These are phyloP conservation scores for Suillia variegata DNA, from an alignment of 2,888 invertebrate species.

Conservation along the genomic window DNA sequence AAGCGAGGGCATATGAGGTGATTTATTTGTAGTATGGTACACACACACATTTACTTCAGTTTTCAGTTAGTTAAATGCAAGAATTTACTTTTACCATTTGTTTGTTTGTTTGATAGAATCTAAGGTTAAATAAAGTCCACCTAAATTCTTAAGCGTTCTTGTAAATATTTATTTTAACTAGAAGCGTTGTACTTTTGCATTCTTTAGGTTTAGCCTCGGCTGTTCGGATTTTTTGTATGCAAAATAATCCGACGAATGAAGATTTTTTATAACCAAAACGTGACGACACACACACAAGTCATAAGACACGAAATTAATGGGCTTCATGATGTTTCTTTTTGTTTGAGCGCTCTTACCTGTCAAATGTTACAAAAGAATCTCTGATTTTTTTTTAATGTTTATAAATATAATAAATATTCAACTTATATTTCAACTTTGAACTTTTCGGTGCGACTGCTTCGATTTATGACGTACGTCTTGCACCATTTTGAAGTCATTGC, in stretches of 20 bases:
- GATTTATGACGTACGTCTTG: no score
- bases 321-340: not conserved
- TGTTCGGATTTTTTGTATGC: no score
- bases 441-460: constrained; percentile 7
- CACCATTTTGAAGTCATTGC: not conserved
- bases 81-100: no score
- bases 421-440: constrained; percentile 21
- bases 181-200: not conserved
- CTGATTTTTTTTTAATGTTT: not conserved
- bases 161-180: no score
- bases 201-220: not conserved
- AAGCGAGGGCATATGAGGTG: no score
- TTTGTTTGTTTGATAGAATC: no score
- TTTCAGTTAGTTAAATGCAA: no score
- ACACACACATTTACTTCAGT: no score
- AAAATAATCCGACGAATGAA: no score
- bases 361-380: not conserved
- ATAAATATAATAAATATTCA: constrained; percentile 3
- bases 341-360: not conserved
- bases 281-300: no score
- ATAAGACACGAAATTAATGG: no score
- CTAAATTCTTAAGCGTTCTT: not conserved
- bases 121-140: not conserved
- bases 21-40: no score
- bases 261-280: constrained; percentile 21